Conservation (phyloP, 2,888 invertebrate species). For the Disparrhopalites patrizii region DNA sequence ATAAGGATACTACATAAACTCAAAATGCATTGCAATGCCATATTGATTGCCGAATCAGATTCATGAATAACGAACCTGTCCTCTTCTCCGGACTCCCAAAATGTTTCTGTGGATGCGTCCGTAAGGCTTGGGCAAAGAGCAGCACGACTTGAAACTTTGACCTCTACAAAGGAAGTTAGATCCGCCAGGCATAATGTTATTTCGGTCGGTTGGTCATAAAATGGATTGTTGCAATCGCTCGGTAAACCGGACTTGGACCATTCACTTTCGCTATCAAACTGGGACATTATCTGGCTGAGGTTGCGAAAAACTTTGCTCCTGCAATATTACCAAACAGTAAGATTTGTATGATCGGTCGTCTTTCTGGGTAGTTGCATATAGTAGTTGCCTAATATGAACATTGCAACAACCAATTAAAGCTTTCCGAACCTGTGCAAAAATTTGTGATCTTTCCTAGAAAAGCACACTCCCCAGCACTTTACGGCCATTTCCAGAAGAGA, state of each 20-base stretch:
- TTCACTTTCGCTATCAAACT: slow-evolving; percentile 75
- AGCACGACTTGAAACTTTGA: slow-evolving; percentile 86
- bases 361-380: background rate
- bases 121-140: slow-evolving; percentile 90
- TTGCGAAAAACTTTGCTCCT: slow-evolving; percentile 91
- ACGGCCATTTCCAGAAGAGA: slow-evolving; percentile 87
- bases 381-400: background rate
- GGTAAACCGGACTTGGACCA: slow-evolving; percentile 49
- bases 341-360: slow-evolving; percentile 2
- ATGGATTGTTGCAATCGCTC: background rate
- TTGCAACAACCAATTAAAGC: no score
- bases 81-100: slow-evolving; percentile 98
- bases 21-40: no score
- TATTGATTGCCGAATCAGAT: no score
- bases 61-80: slow-evolving; percentile 59
- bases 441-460: slow-evolving; percentile 81
- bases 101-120: slow-evolving; percentile 94
- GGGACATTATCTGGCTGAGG: slow-evolving; percentile 89
- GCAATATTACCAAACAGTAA: slow-evolving; percentile 46
- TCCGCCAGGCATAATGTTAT: slow-evolving; percentile 54
- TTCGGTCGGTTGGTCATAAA: slow-evolving; percentile 17
- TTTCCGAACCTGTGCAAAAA: slow-evolving; percentile 76
- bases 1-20: background rate
- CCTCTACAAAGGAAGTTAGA: slow-evolving; percentile 69
- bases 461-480: slow-evolving; percentile 87